A percentile compares a stretch with the other conserved stretches of the same genome.
These are phyloP conservation scores for Oryctes rhinoceros DNA, from an alignment of 1,140 invertebrate species.

Conservation along the genomic window DNA sequence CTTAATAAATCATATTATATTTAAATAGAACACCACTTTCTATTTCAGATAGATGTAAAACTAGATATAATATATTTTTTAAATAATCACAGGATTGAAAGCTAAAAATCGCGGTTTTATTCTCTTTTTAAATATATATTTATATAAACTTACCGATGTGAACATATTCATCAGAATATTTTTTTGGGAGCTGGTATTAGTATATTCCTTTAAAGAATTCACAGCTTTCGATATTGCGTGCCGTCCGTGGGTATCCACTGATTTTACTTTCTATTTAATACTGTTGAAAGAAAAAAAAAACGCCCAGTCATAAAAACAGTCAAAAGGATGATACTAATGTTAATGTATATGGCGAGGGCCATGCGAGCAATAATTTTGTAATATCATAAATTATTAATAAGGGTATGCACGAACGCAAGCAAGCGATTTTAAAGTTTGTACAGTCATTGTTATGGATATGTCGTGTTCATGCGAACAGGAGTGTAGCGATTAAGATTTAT, in stretches of 20 bases:
- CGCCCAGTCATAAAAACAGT: slow-evolving; percentile 2
- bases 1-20: too few relatives aligned
- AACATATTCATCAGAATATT: not conserved
- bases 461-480: too few relatives aligned
- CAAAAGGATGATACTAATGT: not conserved
- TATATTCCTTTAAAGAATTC: not conserved
- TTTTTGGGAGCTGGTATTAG: not conserved
- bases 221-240: not conserved
- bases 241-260: not conserved
- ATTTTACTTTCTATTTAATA: slow-evolving; percentile 29
- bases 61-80: not conserved
- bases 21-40: too few relatives aligned
- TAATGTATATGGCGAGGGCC: not conserved
- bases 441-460: too few relatives aligned
- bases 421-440: not conserved
- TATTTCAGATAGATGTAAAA: too few relatives aligned
- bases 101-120: not conserved
- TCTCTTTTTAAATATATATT: not conserved
- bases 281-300: not conserved
- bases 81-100: too few relatives aligned
- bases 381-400: not conserved
- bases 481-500: too few relatives aligned
- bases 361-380: not conserved
- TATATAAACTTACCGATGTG: not conserved
- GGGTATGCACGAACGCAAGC: not conserved